phyloP scores from a whole-genome alignment of 2,888 invertebrate species.

The Cheiracanthium punctorium region DNA sequence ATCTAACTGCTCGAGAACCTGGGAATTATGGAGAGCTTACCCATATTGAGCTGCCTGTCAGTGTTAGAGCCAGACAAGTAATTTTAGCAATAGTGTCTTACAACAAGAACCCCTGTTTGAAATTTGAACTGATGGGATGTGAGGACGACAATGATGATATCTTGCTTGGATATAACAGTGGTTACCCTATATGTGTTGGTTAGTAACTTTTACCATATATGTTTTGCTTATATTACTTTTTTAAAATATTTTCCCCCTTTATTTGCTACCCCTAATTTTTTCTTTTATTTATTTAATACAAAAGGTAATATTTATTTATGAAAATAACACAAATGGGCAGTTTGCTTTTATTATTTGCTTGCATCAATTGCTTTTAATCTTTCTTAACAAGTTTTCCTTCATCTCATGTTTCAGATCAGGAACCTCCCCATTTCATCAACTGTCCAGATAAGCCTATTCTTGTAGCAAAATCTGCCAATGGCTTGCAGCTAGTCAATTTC shows the following conservation, averaged over 20 bases:
- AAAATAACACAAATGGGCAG: no score
- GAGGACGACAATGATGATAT: slow-evolving; percentile 87
- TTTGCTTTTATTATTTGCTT: no score
- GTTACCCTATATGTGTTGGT: slow-evolving; percentile 94
- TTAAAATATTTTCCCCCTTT: not conserved
- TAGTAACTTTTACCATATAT: slow-evolving; percentile 51
- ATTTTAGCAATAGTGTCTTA: slow-evolving; percentile 96
- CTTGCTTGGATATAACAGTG: slow-evolving; percentile 92
- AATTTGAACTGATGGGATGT: slow-evolving; percentile 97
- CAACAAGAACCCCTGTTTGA: slow-evolving; percentile 96
- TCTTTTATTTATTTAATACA: no score
- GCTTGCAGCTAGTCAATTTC: slow-evolving; percentile 92
- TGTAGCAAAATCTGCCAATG: slow-evolving; percentile 89
- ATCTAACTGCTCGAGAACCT: slow-evolving; percentile 93
- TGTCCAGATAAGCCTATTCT: slow-evolving; percentile 95
- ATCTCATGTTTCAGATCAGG: slow-evolving; percentile 82
- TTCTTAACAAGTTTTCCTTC: no score
- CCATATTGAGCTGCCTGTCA: slow-evolving; percentile 95
- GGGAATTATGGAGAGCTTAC: slow-evolving; percentile 97
- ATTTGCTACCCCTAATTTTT: not conserved
- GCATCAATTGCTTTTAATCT: no score
- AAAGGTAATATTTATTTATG: no score
- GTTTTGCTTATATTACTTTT: not conserved
- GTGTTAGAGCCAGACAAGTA: slow-evolving; percentile 93
- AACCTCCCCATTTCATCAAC: slow-evolving; percentile 96